phyloP scores from a whole-genome alignment of 1,140 invertebrate genomes.

The Pogonognathellus flavescens region DNA sequence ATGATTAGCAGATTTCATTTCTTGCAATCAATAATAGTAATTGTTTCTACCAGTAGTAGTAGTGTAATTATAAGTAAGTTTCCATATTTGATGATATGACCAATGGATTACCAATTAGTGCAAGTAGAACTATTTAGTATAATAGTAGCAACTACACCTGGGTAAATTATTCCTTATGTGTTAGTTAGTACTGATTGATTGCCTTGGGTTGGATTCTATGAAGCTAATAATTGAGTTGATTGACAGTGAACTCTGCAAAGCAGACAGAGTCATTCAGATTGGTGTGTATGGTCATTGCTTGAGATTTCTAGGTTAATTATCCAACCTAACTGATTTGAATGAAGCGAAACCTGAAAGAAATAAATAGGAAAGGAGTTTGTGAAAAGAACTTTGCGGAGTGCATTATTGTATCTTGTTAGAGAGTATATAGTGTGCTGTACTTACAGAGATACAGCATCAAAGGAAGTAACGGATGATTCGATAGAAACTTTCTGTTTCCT shows the following conservation, averaged over 20 bases:
- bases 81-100: too few relatives aligned
- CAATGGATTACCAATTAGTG: too few relatives aligned
- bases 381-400: neutral
- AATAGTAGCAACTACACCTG: too few relatives aligned
- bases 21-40: too few relatives aligned
- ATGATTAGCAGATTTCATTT: too few relatives aligned
- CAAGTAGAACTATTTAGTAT: too few relatives aligned
- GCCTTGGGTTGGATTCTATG: neutral
- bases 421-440: neutral
- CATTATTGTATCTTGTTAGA: neutral
- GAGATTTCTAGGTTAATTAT: constrained; percentile 46
- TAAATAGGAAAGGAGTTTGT: neutral
- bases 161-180: too few relatives aligned
- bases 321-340: constrained; percentile 32
- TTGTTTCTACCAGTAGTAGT: too few relatives aligned
- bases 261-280: neutral
- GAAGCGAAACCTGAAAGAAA: constrained; percentile 38
- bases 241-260: constrained; percentile 29
- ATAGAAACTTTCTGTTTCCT: constrained; percentile 20
- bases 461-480: neutral
- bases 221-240: constrained; percentile 14
- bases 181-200: neutral
- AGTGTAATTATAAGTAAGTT: too few relatives aligned
- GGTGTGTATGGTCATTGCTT: constrained; percentile 27
- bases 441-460: neutral